Conservation (phyloP, 2,797 vertebrate species). For the Petrocephalus sullivani region DNA sequence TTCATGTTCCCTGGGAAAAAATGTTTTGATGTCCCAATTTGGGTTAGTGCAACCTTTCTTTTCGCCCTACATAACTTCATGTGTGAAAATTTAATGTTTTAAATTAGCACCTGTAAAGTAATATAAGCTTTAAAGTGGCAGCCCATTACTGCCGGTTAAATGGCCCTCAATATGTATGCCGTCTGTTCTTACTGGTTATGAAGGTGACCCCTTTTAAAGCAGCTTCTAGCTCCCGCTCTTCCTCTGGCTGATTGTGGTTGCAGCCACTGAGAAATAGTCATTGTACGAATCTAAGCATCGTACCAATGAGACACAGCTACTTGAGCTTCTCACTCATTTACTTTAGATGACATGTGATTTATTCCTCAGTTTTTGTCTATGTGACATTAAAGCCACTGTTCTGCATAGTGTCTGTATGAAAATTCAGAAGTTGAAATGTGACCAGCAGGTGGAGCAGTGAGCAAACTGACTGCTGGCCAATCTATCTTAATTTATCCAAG, state of each 20-base stretch:
- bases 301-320: no score
- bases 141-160: not conserved
- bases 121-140: not conserved
- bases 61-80: not conserved
- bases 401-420: not conserved
- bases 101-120: not conserved
- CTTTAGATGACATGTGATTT: not conserved
- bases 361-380: not conserved
- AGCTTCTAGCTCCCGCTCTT: not conserved
- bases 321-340: not conserved
- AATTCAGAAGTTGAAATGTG: not conserved
- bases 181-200: not conserved
- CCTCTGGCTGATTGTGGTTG: not conserved
- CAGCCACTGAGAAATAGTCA: not conserved
- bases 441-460: slow-evolving; percentile 14
- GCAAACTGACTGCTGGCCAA: not conserved
- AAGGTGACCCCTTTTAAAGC: not conserved
- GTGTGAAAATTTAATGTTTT: not conserved
- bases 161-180: not conserved
- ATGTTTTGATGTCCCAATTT: slow-evolving; percentile 47
- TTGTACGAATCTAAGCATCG: not conserved
- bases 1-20: slow-evolving; percentile 45
- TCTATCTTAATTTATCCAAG: not conserved
- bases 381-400: not conserved
- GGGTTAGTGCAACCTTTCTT: slow-evolving; percentile 50